These are phyloP conservation scores for Tachysurus vachellii DNA, from an alignment of 2,113 vertebrate genomes.

Conservation along the genomic window DNA sequence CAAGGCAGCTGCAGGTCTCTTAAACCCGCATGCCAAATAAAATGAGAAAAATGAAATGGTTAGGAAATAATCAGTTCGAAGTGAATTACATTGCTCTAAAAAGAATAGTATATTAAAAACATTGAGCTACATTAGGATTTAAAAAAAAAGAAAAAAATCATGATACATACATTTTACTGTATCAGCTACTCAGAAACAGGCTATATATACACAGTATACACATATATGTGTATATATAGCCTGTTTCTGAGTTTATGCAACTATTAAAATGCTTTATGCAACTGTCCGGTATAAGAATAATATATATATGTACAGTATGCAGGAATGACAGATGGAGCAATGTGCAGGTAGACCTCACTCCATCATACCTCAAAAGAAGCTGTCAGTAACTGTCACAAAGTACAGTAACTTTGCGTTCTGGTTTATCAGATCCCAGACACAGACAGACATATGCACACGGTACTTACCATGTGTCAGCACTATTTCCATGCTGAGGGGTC, in stretches of 20 bases:
- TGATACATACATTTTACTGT: not conserved
- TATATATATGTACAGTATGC: too few relatives aligned
- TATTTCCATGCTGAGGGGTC: conserved; percentile 5
- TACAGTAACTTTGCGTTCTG: not conserved
- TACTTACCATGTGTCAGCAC: not conserved
- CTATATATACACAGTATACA: too few relatives aligned
- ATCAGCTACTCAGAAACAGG: not conserved
- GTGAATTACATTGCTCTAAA: not conserved
- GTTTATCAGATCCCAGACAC: not conserved
- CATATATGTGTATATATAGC: too few relatives aligned
- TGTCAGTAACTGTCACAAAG: not conserved
- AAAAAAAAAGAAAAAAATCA: not conserved
- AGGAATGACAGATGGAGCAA: not conserved
- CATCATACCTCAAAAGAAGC: conserved; percentile 12
- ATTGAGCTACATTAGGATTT: not conserved
- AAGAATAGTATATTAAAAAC: not conserved
- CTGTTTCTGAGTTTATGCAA: too few relatives aligned
- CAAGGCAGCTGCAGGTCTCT: not conserved
- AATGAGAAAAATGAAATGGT: not conserved
- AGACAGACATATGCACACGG: conserved; percentile 7
- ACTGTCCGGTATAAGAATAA: too few relatives aligned
- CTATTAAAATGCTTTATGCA: too few relatives aligned
- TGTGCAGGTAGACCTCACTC: conserved; percentile 9
- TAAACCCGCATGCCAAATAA: not conserved
- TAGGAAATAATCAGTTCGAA: not conserved